phyloP scores from a whole-genome alignment of 2,888 invertebrate genomes.

The Lithophane leautieri region DNA sequence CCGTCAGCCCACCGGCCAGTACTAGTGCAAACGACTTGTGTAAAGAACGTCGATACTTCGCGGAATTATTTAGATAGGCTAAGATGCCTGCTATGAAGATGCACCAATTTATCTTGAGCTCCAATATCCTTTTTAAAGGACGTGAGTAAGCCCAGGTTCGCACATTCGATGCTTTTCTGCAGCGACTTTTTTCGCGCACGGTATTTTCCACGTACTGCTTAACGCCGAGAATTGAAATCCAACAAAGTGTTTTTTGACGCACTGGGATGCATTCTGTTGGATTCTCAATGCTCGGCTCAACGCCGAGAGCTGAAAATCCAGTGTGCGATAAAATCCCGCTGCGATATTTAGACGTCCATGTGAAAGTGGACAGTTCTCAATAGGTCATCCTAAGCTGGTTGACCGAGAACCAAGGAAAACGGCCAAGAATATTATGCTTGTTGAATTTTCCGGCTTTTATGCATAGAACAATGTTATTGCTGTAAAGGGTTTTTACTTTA shows the following conservation, averaged over 20 bases:
- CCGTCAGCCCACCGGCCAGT: slow-evolving; percentile 68
- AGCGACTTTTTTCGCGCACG: neutral
- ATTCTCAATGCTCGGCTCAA: no score
- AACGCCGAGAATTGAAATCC: neutral
- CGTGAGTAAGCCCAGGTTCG: no score
- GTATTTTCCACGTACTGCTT: neutral
- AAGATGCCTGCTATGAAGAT: slow-evolving; percentile 72
- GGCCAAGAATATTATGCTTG: slow-evolving; percentile 75
- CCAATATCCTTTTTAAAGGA: slow-evolving; percentile 41
- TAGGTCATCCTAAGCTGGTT: slow-evolving; percentile 67
- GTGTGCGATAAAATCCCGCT: no score
- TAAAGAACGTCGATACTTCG: slow-evolving; percentile 79
- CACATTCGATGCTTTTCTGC: no score
- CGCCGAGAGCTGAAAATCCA: no score
- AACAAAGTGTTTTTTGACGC: neutral
- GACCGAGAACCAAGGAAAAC: slow-evolving; percentile 79
- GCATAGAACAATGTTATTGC: slow-evolving; percentile 49
- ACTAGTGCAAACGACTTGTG: slow-evolving; percentile 79
- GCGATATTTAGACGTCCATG: no score
- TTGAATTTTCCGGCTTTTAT: slow-evolving; percentile 77
- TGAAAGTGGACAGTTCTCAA: slow-evolving; percentile 13
- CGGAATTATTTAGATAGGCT: slow-evolving; percentile 81
- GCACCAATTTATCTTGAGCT: slow-evolving; percentile 70
- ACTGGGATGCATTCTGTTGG: no score
- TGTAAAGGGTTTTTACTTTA: neutral